phyloP scores from a whole-genome alignment of 2,888 invertebrate species.

The Tholera decimalis region DNA sequence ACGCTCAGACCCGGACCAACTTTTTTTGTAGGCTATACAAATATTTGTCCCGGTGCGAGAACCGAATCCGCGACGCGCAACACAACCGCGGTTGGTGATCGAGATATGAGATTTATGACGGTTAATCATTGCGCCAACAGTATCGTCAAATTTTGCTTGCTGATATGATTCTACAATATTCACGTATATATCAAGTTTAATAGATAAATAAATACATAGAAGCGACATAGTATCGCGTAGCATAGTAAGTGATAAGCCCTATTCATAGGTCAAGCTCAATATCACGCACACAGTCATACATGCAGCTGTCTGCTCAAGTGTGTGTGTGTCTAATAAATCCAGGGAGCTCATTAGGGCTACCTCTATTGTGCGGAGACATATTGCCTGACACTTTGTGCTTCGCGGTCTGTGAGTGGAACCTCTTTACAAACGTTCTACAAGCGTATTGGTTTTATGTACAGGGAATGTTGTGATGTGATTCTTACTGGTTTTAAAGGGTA shows the following conservation, averaged over 20 bases:
- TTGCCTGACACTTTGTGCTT: conserved; percentile 50
- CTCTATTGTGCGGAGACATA: conserved; percentile 55
- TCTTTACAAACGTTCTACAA: conserved; percentile 31
- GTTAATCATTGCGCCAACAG: too few relatives aligned
- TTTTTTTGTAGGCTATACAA: too few relatives aligned
- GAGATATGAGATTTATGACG: too few relatives aligned
- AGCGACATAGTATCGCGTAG: not conserved
- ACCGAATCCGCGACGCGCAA: too few relatives aligned
- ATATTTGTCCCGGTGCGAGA: too few relatives aligned
- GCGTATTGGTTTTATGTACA: conserved; percentile 30
- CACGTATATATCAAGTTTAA: too few relatives aligned
- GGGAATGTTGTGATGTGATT: not conserved
- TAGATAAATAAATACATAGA: not conserved
- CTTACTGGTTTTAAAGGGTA: not conserved
- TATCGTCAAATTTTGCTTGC: too few relatives aligned
- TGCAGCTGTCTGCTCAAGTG: conserved; percentile 1
- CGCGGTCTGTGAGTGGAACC: conserved; percentile 36
- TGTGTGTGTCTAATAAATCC: conserved; percentile 58
- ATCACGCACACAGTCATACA: conserved; percentile 22
- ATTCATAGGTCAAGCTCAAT: conserved; percentile 42
- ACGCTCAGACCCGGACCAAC: too few relatives aligned
- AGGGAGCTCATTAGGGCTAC: conserved; percentile 58
- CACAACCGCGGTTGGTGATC: too few relatives aligned
- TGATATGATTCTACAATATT: too few relatives aligned
- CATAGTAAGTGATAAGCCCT: conserved; percentile 13